Conservation (phyloP, 2,888 invertebrate genomes). For the Bombylius discolor region DNA sequence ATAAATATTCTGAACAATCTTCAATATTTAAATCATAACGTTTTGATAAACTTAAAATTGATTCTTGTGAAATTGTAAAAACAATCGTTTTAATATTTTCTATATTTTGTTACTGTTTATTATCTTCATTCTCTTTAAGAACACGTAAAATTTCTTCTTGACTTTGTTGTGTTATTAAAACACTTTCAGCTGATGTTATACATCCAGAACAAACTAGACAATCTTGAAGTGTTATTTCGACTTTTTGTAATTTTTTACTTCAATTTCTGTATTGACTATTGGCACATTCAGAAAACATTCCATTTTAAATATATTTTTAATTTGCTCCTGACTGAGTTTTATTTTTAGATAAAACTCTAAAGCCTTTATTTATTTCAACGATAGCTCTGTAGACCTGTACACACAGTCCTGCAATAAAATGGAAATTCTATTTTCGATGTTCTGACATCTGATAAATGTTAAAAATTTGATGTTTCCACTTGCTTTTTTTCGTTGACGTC, state of each 20-base stretch:
- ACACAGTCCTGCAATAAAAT: too few relatives aligned
- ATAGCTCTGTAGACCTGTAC: too few relatives aligned
- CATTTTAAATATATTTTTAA: too few relatives aligned
- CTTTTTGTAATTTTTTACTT: conserved; percentile 66
- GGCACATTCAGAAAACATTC: too few relatives aligned
- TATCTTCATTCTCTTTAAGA: conserved; percentile 56
- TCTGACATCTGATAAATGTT: too few relatives aligned
- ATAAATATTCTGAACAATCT: conserved; percentile 54
- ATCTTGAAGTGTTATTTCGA: conserved; percentile 89
- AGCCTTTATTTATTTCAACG: too few relatives aligned
- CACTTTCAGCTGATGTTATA: conserved; percentile 96
- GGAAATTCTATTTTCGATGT: too few relatives aligned
- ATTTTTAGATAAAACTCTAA: too few relatives aligned
- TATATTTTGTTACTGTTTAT: conserved; percentile 41
- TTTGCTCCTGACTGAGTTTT: too few relatives aligned
- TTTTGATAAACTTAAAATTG: conserved; percentile 73
- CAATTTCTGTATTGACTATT: too few relatives aligned
- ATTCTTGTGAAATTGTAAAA: conserved; percentile 80
- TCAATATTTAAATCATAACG: conserved; percentile 59
- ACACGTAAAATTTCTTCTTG: conserved; percentile 77
- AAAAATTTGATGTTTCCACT: too few relatives aligned
- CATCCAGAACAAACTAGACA: conserved; percentile 98
- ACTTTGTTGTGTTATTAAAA: conserved; percentile 91
- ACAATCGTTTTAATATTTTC: conserved; percentile 52
- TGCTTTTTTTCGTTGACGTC: too few relatives aligned